A percentile compares a stretch with the other conserved stretches of the same genome.
These are phyloP conservation scores for Chrysaora quinquecirrha DNA, from an alignment of 30 jellyfish, hydroid and myxozoan genomes.

Conservation along the genomic window DNA sequence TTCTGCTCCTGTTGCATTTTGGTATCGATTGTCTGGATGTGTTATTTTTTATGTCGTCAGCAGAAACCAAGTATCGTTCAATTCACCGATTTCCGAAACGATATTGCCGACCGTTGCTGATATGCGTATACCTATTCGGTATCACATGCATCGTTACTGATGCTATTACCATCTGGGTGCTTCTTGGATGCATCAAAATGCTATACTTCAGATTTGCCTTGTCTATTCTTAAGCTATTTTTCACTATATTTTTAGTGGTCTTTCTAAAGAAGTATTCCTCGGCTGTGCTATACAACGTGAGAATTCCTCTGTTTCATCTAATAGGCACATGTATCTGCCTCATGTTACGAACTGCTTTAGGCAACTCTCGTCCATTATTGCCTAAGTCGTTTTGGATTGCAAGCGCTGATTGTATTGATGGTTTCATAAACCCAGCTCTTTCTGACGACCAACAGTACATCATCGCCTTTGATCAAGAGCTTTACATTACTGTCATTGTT, in stretches of 20 bases:
- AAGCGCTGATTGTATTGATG: constrained; percentile 12
- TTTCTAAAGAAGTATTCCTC: constrained; percentile 58
- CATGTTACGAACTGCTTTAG: constrained; percentile 62
- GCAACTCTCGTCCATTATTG: constrained; percentile 45
- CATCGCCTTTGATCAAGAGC: constrained; percentile 66
- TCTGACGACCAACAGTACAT: constrained; percentile 34
- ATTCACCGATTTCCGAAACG: constrained; percentile 66
- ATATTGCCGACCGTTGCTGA: constrained; percentile 60
- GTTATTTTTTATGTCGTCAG: constrained; percentile 14
- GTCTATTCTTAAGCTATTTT: constrained; percentile 16
- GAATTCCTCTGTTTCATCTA: constrained; percentile 35
- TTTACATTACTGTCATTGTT: constrained; percentile 48
- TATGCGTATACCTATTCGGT: constrained; percentile 63
- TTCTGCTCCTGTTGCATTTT: constrained; percentile 54
- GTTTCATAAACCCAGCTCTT: constrained; percentile 54
- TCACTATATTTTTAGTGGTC: constrained; percentile 32
- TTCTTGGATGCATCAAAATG: constrained; percentile 50
- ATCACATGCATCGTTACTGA: constrained; percentile 65
- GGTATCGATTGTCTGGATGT: constrained; percentile 49
- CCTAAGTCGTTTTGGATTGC: constrained; percentile 17
- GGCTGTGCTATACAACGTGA: constrained; percentile 29
- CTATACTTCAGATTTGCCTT: constrained; percentile 22
- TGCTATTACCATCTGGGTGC: constrained; percentile 55
- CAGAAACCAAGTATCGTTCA: constrained; percentile 24
- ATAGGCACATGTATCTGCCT: constrained; percentile 66